Base-by-base conservation (phyloP, 2,797 vertebrate genomes). In the Coregonus ussuriensis region DNA sequence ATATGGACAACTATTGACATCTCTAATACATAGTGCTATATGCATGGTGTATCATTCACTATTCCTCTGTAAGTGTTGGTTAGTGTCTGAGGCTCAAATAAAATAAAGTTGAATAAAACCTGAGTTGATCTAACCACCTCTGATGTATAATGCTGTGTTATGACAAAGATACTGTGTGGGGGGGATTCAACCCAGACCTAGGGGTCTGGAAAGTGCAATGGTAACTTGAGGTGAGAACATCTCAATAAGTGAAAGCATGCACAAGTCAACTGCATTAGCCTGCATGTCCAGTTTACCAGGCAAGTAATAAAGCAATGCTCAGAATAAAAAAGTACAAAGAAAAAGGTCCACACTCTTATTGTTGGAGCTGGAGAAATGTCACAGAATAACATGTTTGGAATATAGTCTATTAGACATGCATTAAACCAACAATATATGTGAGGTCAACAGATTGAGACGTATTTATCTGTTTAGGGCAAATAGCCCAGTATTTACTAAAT, bases 381-480 rank as follows among this genome's bases (percentile, higher is more conserved):
- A 31, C 66, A 37, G n/a, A 68, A 35, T 68, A 35, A 37, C 66
- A 35, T 68, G 13, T 18, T 68, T 68, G 31, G 5, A 68, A 16
- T 7, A 68, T 33, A 5, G 66, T 18, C 33, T 68, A 21, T 6
- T 33, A 67, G 66, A 37, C 31, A 33, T 35, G 66, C 14, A 33
- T 35, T 16, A 33, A 35, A 68, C 29, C 65, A 67, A 67, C 31
- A 68, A 16, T 16, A 33, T 68, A 35, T 6, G 31, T 35, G 66
- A 68, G 66, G 6, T 35, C 66, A 68, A 14, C 87, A 37, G 87
- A 85, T 75, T 89, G 84, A 82, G 52, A 29, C 66, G 16, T 56
- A 83, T 81, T 69, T 84, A 89, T 88, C 77, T 72, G 80, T 77
- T 78, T 78, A 69, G 75, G 11, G 56, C 3, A 3, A 73, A 73